Evolutionary conservation across 2,888 invertebrate genomes (phyloP).

Genomic region (Cordilura impudica): DNA sequence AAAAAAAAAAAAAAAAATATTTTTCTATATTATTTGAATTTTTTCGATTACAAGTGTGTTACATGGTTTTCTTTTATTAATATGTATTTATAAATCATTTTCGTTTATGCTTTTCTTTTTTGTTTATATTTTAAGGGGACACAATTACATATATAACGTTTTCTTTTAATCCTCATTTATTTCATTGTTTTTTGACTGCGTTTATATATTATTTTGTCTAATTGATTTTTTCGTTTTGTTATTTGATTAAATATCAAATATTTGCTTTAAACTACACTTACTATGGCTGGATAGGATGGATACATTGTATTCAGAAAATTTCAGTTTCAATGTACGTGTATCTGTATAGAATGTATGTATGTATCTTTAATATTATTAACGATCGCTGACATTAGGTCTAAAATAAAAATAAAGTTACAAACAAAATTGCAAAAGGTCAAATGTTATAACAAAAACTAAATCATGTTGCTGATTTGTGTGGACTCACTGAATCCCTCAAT

Average conservation of each 20-base stretch:
- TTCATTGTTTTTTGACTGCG: conserved; percentile 55
- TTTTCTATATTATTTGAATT: conserved; percentile 49
- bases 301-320: conserved; percentile 32
- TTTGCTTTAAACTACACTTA: conserved; percentile 27
- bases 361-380: too few species aligned
- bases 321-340: background rate
- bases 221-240: conserved; percentile 40
- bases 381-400: too few species aligned
- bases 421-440: too few species aligned
- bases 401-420: too few species aligned
- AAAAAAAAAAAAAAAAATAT: conserved; percentile 30
- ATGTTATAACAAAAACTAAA: too few species aligned
- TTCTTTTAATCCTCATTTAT: conserved; percentile 50
- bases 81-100: conserved; percentile 56
- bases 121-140: conserved; percentile 1
- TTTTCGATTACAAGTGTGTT: conserved; percentile 58
- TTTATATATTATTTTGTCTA: conserved; percentile 40
- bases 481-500: too few species aligned
- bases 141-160: conserved; percentile 39
- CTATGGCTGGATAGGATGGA: conserved; percentile 35
- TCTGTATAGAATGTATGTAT: background rate
- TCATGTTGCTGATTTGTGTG: too few species aligned
- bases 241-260: conserved; percentile 58
- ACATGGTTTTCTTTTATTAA: conserved; percentile 56
- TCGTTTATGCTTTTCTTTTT: conserved; percentile 58